Evolutionary conservation across 2,888 invertebrate genomes (phyloP).

Genomic region (Scaptodrosophila latifasciaeformis): DNA sequence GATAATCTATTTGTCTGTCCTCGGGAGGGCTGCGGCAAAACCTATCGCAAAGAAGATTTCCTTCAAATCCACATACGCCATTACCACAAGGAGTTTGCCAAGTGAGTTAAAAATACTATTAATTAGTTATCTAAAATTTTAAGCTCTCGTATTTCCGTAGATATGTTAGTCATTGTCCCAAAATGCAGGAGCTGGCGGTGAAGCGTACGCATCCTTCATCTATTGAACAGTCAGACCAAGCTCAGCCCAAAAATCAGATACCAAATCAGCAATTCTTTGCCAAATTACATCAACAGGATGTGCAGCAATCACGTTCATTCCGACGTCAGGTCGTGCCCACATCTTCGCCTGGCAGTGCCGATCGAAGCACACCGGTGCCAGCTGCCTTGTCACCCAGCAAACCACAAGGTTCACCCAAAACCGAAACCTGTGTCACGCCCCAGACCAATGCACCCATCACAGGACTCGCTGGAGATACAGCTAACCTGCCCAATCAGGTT

Average conservation of each 20-base stretch:
- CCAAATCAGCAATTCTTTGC: slow-evolving; percentile 75
- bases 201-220: slow-evolving; percentile 79
- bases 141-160: slow-evolving; percentile 36
- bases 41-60: slow-evolving; percentile 92
- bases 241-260: slow-evolving; percentile 73
- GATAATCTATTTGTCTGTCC: slow-evolving; percentile 84
- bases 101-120: slow-evolving; percentile 70
- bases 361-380: slow-evolving; percentile 25
- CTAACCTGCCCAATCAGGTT: not conserved
- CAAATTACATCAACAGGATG: slow-evolving; percentile 74
- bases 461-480: slow-evolving; percentile 2
- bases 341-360: slow-evolving; percentile 15
- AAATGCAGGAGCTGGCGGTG: slow-evolving; percentile 89
- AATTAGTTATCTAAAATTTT: not conserved
- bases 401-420: slow-evolving; percentile 13
- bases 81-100: slow-evolving; percentile 88
- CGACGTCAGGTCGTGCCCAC: slow-evolving; percentile 34
- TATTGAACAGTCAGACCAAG: slow-evolving; percentile 78
- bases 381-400: slow-evolving; percentile 25
- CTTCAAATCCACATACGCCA: slow-evolving; percentile 96
- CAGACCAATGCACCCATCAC: not conserved
- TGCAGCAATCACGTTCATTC: slow-evolving; percentile 64
- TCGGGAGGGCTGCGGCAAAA: slow-evolving; percentile 89
- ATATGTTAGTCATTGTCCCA: slow-evolving; percentile 85
- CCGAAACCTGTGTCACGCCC: not conserved